A percentile compares a stretch with the other conserved stretches of the same genome.
Conservation (phyloP, 2,888 invertebrate genomes). For the Drosophila greeni region DNA sequence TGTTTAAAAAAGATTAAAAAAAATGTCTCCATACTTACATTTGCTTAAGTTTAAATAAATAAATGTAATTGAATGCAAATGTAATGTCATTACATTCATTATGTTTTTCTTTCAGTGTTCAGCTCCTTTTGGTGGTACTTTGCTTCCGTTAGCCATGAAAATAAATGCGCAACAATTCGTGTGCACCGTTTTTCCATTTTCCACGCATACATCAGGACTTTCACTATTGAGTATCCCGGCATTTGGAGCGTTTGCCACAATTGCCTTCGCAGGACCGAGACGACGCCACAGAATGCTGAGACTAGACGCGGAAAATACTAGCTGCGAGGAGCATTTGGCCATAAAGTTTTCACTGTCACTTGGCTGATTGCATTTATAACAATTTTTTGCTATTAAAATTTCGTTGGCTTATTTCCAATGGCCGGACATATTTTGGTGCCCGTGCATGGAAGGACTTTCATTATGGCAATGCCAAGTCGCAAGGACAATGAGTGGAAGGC, state of each 20-base stretch:
- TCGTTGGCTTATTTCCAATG: constrained; percentile 63
- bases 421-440: constrained; percentile 27
- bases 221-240: constrained; percentile 24
- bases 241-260: constrained; percentile 34
- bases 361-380: constrained; percentile 58
- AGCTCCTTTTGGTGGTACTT: background rate
- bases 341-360: constrained; percentile 56
- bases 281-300: constrained; percentile 8
- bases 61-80: no score
- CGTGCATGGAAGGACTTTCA: constrained; percentile 43
- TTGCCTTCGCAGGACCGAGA: constrained; percentile 26
- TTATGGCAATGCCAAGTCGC: constrained; percentile 52
- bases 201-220: constrained; percentile 33
- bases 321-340: constrained; percentile 31
- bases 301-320: background rate
- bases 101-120: background rate
- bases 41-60: no score
- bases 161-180: constrained; percentile 33
- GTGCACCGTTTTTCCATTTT: constrained; percentile 26
- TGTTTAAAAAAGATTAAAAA: no score
- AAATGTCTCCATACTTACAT: no score
- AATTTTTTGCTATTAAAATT: constrained; percentile 52
- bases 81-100: no score
- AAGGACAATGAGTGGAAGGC: constrained; percentile 36
- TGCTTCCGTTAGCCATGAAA: constrained; percentile 27